phyloP scores from a whole-genome alignment of 2,888 invertebrate genomes.

The Cheilosia pagana region DNA sequence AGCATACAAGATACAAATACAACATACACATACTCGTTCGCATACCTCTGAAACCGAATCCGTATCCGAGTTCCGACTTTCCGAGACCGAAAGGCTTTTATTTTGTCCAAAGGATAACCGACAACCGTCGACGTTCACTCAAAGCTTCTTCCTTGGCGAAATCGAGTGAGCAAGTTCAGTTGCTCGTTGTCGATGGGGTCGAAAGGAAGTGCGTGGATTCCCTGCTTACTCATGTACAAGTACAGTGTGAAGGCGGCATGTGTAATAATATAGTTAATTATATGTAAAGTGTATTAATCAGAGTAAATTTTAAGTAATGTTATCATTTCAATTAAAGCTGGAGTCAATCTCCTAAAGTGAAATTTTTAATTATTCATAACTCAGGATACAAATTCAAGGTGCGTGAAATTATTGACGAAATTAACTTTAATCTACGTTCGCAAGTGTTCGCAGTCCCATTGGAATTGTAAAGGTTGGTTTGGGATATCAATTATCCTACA shows the following conservation, averaged over 20 bases:
- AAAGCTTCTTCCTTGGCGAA: conserved; percentile 31
- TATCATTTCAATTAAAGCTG: conserved; percentile 33
- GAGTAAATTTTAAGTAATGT: conserved; percentile 46
- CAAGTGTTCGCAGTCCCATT: conserved; percentile 38
- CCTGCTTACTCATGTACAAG: conserved; percentile 25
- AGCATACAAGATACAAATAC: too few species aligned
- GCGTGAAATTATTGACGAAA: conserved; percentile 16
- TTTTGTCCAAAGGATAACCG: conserved; percentile 53
- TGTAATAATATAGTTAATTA: conserved; percentile 37
- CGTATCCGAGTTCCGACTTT: not conserved
- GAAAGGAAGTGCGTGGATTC: conserved; percentile 47
- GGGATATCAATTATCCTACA: conserved; percentile 53
- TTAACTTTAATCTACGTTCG: conserved; percentile 32
- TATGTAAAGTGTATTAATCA: conserved; percentile 30
- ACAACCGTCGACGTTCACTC: not conserved
- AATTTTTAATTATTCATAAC: conserved; percentile 16
- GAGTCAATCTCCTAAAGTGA: conserved; percentile 13
- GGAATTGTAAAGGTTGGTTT: conserved; percentile 60
- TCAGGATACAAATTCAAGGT: conserved; percentile 20
- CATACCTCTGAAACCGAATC: too few species aligned
- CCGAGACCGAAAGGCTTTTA: not conserved
- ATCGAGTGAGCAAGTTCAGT: conserved; percentile 52
- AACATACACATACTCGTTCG: not conserved
- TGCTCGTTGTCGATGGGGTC: conserved; percentile 49
- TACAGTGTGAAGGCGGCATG: conserved; percentile 47